phyloP scores from a whole-genome alignment of 2,888 invertebrate genomes.

The Limnephilus rhombicus region DNA sequence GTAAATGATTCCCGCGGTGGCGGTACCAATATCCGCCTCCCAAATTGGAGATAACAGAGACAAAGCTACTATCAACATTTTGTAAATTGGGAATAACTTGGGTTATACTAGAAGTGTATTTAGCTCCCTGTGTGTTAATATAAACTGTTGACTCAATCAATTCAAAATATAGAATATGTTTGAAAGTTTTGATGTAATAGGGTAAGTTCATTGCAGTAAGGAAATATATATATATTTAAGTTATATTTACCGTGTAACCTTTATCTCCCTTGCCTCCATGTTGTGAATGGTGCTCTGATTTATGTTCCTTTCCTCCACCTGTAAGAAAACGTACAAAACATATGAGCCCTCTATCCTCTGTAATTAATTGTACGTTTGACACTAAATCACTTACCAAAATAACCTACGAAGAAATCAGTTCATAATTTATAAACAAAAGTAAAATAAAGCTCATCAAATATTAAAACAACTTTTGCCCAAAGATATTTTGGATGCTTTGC shows the following conservation, averaged over 20 bases:
- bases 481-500: no score
- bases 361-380: background rate
- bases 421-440: background rate
- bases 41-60: no score
- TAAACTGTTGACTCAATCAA: no score
- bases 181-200: background rate
- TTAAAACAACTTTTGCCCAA: no score
- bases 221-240: background rate
- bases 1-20: no score
- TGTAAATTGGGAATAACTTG: no score
- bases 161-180: no score
- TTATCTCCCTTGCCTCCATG: constrained; percentile 82
- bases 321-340: constrained; percentile 64
- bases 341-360: background rate
- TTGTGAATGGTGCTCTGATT: constrained; percentile 77
- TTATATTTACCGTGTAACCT: constrained; percentile 78
- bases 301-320: constrained; percentile 79
- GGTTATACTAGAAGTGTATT: no score
- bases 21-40: no score
- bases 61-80: no score
- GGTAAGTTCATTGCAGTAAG: background rate
- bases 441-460: no score
- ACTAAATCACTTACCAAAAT: background rate
- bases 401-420: background rate
- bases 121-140: no score